Conservation (phyloP, 2,113 vertebrate species). For the Cromileptes altivelis region DNA sequence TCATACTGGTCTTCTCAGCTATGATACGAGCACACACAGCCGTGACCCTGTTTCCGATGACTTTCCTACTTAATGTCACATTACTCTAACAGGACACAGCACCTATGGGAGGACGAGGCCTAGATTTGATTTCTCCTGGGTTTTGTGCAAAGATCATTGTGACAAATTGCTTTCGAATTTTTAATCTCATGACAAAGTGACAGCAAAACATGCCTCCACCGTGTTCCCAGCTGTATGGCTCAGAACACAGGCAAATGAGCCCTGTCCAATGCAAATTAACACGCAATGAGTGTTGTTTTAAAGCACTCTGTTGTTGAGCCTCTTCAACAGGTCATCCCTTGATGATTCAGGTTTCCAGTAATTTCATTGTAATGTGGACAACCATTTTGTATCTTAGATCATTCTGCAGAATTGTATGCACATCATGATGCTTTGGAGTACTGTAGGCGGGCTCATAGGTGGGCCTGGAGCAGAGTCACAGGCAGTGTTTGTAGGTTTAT, state of each 20-base stretch:
- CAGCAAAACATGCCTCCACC: conserved; percentile 1
- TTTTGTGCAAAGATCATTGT: conserved; percentile 39
- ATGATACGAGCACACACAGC: conserved; percentile 44
- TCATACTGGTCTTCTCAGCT: conserved; percentile 44
- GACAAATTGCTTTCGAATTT: conserved; percentile 48
- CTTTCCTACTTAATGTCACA: conserved; percentile 67
- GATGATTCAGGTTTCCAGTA: conserved; percentile 16
- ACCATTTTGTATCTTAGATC: neutral
- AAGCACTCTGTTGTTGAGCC: conserved; percentile 27
- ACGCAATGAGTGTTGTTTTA: conserved; percentile 1
- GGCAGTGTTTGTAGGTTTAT: conserved; percentile 3
- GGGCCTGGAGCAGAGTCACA: neutral
- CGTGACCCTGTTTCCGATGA: conserved; percentile 73
- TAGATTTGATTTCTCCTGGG: conserved; percentile 65
- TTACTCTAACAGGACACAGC: conserved; percentile 56
- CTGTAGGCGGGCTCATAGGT: neutral
- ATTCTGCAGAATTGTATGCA: conserved; percentile 25
- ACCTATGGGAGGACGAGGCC: conserved; percentile 68
- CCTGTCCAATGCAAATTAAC: conserved; percentile 59
- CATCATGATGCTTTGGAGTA: neutral
- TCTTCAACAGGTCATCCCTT: neutral
- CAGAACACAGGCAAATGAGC: conserved; percentile 51
- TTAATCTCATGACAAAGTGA: conserved; percentile 20
- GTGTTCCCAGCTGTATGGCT: neutral
- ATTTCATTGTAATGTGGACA: conserved; percentile 13